Base-by-base conservation (phyloP, 2,888 invertebrate genomes). In the Tipula unca region DNA sequence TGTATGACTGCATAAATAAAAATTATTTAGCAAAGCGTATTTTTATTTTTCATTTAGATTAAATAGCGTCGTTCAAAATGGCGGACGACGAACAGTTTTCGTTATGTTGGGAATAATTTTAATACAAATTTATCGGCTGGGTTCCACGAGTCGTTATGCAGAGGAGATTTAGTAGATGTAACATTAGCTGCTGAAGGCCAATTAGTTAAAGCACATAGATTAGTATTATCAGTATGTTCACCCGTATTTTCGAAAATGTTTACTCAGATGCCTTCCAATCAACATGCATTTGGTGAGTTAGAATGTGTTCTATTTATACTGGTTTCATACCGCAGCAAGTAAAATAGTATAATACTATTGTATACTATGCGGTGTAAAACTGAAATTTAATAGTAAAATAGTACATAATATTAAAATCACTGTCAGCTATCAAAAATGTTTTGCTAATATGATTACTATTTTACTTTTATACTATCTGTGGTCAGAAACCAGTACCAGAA, bases 81-180 rank as follows among this genome's bases (percentile, higher is more conserved):
- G 94, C 93, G 93, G 93, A 94, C 92, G 94, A 94, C 92, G 94
- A 94, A 92, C 94, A 94, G 90, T 94, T 94, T 92, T 94, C 94
- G 90, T 91, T 94, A 91, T 94, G 94, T 92, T 94, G 94, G n/a
- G 94, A 94, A 94, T 92, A 94, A 94, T 92, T 94, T 94, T 92
- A 94, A 94, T 91, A 93, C 93, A 87, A 94, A 94, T 89, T 92
- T 94, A 92, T 93, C 94, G 87, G 93, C 94, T 90, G 94, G 94
- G 88, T 94, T 94, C 90, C 94, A 94, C 89, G 94, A 94, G 90
- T 93, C 94, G 89, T 91, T 94, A 90, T 93, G 94, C 89, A 93
- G 94, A 90, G 94, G 94, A 87, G 94, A 94, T 90, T 90, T 94
- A 88, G 94, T 94, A 88, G 94, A 94, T 88, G 94, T 94, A 86